A percentile compares a stretch with the other conserved stretches of the same genome.
These are phyloP conservation scores for Megaceryle maxima DNA, from an alignment of 2,113 vertebrate species.

Conservation along the genomic window DNA sequence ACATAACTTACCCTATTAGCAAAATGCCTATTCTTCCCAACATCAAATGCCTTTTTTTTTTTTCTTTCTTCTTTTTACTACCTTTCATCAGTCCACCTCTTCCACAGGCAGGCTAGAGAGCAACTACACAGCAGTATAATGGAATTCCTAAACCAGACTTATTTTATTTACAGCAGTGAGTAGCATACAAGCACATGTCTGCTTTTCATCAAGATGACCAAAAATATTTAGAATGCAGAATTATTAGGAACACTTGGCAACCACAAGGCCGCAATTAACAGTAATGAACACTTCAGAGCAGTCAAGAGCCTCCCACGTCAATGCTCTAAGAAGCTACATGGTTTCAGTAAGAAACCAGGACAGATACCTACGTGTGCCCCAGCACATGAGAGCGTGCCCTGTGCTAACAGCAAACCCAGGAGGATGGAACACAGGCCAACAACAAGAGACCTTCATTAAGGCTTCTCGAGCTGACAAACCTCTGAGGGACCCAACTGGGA, in stretches of 20 bases:
- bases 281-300: slow-evolving; percentile 28
- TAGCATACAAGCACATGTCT: not conserved
- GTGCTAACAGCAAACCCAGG: not conserved
- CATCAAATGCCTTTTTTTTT: not conserved
- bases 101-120: not conserved
- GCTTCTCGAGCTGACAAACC: not conserved
- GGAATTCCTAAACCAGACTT: not conserved
- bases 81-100: not conserved
- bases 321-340: not conserved
- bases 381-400: not conserved
- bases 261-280: slow-evolving; percentile 46
- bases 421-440: not conserved
- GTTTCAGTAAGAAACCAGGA: not conserved
- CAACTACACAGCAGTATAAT: not conserved
- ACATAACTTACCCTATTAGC: not conserved
- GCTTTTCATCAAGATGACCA: slow-evolving; percentile 55
- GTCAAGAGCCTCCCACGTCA: not conserved
- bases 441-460: not conserved
- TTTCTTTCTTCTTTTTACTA: not conserved
- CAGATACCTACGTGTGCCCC: not conserved
- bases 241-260: slow-evolving; percentile 35
- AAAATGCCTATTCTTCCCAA: not conserved
- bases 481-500: rapidly evolving
- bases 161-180: slow-evolving; percentile 26
- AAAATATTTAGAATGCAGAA: slow-evolving; percentile 19